Conservation (phyloP, 2,888 invertebrate species). For the Latrodectus hesperus region DNA sequence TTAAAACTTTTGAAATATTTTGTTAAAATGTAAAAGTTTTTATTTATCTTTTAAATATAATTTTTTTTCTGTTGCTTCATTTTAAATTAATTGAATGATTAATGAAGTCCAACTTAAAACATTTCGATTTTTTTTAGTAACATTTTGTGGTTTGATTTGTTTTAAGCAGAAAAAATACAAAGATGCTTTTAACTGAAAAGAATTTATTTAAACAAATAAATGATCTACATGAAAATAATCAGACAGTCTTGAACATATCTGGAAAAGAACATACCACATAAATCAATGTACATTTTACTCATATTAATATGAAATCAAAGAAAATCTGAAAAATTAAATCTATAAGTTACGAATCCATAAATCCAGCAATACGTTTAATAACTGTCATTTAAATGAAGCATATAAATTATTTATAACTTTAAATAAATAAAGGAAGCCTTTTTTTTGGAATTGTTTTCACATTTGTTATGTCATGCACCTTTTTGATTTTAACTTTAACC, state of each 20-base stretch:
- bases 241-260: constrained; percentile 36
- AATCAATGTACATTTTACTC: constrained; percentile 19
- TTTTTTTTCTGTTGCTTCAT: too few relatives aligned
- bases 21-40: too few relatives aligned
- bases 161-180: too few relatives aligned
- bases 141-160: too few relatives aligned
- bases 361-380: constrained; percentile 18
- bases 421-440: constrained; percentile 23
- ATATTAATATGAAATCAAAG: constrained; percentile 40
- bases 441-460: constrained; percentile 43
- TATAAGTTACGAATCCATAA: constrained; percentile 34
- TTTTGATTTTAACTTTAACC: neutral
- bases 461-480: constrained; percentile 60
- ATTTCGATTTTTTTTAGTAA: too few relatives aligned
- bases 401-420: constrained; percentile 31
- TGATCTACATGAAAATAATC: constrained; percentile 49
- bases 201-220: constrained; percentile 54
- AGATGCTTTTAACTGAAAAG: constrained; percentile 37
- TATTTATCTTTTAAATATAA: too few relatives aligned
- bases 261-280: constrained; percentile 19
- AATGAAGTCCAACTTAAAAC: too few relatives aligned
- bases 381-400: constrained; percentile 39
- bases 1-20: too few relatives aligned
- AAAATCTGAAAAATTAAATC: constrained; percentile 30
- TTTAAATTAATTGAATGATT: too few relatives aligned